These are phyloP conservation scores for Zaprionus taronus DNA, from an alignment of 1,140 invertebrate genomes.

Conservation along the genomic window DNA sequence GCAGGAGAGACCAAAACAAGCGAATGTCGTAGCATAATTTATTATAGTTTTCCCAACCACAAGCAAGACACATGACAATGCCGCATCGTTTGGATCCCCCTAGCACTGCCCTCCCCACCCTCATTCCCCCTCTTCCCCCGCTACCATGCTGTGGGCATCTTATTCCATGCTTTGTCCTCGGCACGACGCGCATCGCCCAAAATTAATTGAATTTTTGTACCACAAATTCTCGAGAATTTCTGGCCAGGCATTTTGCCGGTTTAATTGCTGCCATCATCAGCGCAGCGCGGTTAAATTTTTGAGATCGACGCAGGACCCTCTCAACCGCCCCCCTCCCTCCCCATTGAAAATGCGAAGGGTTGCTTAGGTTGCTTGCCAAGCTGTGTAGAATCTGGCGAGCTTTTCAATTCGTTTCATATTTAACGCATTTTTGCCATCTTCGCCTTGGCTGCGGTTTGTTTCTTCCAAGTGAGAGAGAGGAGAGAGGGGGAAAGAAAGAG, in stretches of 20 bases:
- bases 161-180: constrained; percentile 36
- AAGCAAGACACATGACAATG: constrained; percentile 63
- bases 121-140: not conserved
- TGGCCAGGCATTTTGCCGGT: constrained; percentile 67
- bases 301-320: constrained; percentile 31
- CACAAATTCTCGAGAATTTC: constrained; percentile 79
- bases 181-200: constrained; percentile 45
- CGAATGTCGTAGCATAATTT: constrained; percentile 76
- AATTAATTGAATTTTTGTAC: constrained; percentile 83
- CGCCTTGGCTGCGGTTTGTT: not conserved
- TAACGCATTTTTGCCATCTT: constrained; percentile 4
- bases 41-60: constrained; percentile 77
- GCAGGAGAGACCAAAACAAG: constrained; percentile 47
- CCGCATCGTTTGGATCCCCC: constrained; percentile 6
- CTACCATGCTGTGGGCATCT: not conserved
- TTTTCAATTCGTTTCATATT: constrained; percentile 7
- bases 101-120: too few relatives aligned
- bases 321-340: too few relatives aligned
- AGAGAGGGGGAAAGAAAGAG: not conserved
- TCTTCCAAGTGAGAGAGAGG: not conserved
- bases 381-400: not conserved
- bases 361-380: too few relatives aligned
- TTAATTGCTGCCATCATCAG: constrained; percentile 80
- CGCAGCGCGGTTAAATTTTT: constrained; percentile 70
- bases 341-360: not conserved